phyloP scores from a whole-genome alignment of 1,140 invertebrate species.

The Manduca sexta region DNA sequence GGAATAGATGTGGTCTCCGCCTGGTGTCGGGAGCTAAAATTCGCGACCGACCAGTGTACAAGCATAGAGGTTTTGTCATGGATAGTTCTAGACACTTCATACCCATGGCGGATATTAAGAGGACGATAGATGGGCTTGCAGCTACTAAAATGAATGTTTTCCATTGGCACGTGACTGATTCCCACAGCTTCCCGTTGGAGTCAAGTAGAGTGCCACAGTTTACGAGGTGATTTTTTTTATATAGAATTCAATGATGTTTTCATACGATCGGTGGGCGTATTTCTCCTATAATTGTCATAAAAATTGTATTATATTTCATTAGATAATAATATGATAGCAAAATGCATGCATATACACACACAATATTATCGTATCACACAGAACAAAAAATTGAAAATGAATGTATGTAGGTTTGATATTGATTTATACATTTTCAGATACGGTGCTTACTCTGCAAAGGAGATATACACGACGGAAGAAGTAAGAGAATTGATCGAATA shows the following conservation, averaged over 20 bases:
- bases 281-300: no score
- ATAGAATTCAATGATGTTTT: no score
- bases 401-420: no score
- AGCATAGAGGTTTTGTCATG: slow-evolving; percentile 82
- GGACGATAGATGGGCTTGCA: slow-evolving; percentile 86
- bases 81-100: slow-evolving; percentile 87
- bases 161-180: slow-evolving; percentile 90
- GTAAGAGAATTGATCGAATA: slow-evolving; percentile 81
- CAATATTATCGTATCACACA: no score
- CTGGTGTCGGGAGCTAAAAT: slow-evolving; percentile 67
- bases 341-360: no score
- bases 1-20: slow-evolving; percentile 37
- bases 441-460: slow-evolving; percentile 79
- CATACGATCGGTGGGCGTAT: no score
- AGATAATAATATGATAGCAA: no score
- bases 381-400: no score
- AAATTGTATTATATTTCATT: no score
- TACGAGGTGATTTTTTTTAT: slow-evolving; percentile 58
- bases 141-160: slow-evolving; percentile 88
- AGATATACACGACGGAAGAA: slow-evolving; percentile 82
- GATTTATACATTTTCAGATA: slow-evolving; percentile 53
- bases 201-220: slow-evolving; percentile 83
- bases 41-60: slow-evolving; percentile 80
- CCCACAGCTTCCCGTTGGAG: slow-evolving; percentile 89
- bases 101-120: slow-evolving; percentile 77